These are phyloP conservation scores for Chloroceryle inda DNA, from an alignment of 2,797 vertebrate genomes.

Conservation along the genomic window DNA sequence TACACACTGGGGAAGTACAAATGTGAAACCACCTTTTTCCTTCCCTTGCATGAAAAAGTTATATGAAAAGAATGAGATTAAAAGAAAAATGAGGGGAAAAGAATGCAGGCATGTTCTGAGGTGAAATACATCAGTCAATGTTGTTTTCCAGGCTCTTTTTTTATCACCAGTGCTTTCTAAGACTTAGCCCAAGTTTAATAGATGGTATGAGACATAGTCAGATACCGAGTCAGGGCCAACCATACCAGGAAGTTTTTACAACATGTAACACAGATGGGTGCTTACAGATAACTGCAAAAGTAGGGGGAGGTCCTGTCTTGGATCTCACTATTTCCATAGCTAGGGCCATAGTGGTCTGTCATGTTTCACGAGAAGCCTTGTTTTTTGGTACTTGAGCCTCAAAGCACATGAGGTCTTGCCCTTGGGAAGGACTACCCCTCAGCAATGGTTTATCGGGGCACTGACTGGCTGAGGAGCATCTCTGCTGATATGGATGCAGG, in stretches of 20 bases:
- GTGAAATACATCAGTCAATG: rapidly evolving
- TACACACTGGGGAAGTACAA: neutral
- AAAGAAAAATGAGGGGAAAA: neutral
- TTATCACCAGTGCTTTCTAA: neutral
- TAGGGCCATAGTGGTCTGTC: neutral
- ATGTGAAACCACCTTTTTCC: neutral
- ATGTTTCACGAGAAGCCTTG: neutral
- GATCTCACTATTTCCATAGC: neutral
- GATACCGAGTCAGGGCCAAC: neutral
- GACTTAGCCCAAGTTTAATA: neutral
- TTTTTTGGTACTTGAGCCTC: neutral
- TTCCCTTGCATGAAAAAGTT: neutral
- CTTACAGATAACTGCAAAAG: neutral
- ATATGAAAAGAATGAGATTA: neutral
- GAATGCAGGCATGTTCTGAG: neutral
- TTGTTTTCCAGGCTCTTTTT: neutral
- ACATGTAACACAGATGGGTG: neutral
- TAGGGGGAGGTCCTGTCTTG: neutral
- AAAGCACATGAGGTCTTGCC: neutral
- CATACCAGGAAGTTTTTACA: neutral
- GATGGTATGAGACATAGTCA: neutral
- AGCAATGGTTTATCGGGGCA: neutral
- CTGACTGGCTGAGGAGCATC: rapidly evolving
- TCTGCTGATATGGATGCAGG: neutral
- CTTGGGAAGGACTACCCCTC: neutral